Evolutionary conservation across 2,888 invertebrate genomes (phyloP).

Genomic region (Nephrocerus scutellatus): DNA sequence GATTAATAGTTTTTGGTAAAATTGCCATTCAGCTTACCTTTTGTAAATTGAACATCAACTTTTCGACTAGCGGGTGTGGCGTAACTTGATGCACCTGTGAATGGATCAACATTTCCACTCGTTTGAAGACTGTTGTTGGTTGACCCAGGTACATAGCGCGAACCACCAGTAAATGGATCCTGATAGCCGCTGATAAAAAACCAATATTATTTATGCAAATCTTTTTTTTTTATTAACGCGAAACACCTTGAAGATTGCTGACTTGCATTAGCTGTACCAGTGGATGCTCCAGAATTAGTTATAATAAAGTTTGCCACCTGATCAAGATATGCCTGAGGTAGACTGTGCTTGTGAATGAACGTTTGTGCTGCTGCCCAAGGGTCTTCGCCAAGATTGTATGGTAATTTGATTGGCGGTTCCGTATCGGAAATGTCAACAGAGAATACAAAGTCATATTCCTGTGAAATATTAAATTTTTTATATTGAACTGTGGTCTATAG

Average conservation of each 20-base stretch:
- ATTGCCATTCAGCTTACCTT: too few relatives aligned
- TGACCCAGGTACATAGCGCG: constrained; percentile 59
- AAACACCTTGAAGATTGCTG: constrained; percentile 25
- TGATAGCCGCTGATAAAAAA: constrained; percentile 43
- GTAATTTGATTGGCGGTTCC: constrained; percentile 78
- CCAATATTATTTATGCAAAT: not conserved
- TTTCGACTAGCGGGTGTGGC: constrained; percentile 50
- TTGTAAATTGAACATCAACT: constrained; percentile 35
- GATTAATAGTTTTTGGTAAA: too few relatives aligned
- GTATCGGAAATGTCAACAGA: constrained; percentile 92
- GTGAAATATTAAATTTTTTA: constrained; percentile 2
- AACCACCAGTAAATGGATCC: constrained; percentile 66
- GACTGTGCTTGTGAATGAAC: constrained; percentile 76
- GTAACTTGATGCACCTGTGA: constrained; percentile 65
- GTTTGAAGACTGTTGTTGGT: constrained; percentile 30
- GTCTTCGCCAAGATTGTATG: constrained; percentile 84
- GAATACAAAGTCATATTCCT: constrained; percentile 91
- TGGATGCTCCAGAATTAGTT: constrained; percentile 57
- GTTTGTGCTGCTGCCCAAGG: constrained; percentile 87
- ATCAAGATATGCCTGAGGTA: constrained; percentile 82
- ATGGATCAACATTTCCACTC: constrained; percentile 55
- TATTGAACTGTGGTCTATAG: constrained; percentile 36
- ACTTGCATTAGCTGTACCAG: constrained; percentile 8
- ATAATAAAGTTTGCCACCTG: constrained; percentile 90
- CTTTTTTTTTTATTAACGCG: not conserved